Percentiles rank a stretch among this genome's conserved stretches.
These are phyloP conservation scores for Drosophila colorata DNA, from an alignment of 2,888 invertebrate genomes.

Conservation along the genomic window DNA sequence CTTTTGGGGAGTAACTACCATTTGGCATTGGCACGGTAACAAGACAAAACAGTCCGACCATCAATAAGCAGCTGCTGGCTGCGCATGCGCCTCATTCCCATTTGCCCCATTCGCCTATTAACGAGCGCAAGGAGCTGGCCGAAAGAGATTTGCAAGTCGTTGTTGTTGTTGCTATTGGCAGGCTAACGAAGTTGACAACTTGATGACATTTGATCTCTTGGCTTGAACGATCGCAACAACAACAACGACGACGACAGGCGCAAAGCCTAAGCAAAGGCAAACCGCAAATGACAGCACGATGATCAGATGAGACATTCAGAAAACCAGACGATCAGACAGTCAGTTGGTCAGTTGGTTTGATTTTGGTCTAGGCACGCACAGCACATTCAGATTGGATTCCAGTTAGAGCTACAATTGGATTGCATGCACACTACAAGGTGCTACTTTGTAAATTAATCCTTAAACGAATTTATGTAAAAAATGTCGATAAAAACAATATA, in stretches of 20 bases:
- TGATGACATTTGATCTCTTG: constrained; percentile 82
- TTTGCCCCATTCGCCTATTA: constrained; percentile 46
- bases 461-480: not conserved
- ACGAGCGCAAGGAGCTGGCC: constrained; percentile 57
- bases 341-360: constrained; percentile 44
- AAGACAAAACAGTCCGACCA: constrained; percentile 68
- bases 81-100: constrained; percentile 46
- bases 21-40: constrained; percentile 62
- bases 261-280: constrained; percentile 26
- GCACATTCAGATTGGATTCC: constrained; percentile 25
- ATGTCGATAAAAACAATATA: not conserved
- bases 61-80: constrained; percentile 72
- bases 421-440: constrained; percentile 2
- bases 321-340: constrained; percentile 60
- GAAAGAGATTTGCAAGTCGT: constrained; percentile 57
- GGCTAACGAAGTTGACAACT: constrained; percentile 83
- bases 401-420: constrained; percentile 7
- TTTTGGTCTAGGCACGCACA: constrained; percentile 59
- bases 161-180: constrained; percentile 58
- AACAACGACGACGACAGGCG: constrained; percentile 2
- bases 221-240: constrained; percentile 41
- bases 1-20: constrained; percentile 54
- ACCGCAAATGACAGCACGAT: constrained; percentile 60
- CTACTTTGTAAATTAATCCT: constrained; percentile 14
- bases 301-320: constrained; percentile 67